Evolutionary conservation across 2,797 vertebrate species (phyloP).

Genomic region (Atherinosoma microstoma): DNA sequence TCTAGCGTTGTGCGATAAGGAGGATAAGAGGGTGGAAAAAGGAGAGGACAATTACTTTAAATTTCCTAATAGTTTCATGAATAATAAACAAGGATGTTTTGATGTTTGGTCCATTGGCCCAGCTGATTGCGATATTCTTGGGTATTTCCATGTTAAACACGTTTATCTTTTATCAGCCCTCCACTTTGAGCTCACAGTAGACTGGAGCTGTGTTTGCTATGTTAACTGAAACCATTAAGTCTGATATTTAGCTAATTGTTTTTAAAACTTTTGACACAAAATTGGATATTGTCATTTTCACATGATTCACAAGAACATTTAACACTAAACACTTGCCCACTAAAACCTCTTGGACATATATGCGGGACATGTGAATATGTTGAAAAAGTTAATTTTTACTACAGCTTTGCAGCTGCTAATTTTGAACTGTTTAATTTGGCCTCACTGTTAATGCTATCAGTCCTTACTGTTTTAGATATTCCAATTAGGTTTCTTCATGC

Average conservation of each 20-base stretch:
- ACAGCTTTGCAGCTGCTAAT: neutral
- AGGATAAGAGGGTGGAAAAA: constrained; percentile 18
- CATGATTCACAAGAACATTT: neutral
- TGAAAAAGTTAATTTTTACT: neutral
- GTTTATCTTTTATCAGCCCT: neutral
- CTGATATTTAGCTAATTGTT: neutral
- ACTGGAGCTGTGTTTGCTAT: neutral
- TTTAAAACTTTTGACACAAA: neutral
- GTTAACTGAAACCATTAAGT: neutral
- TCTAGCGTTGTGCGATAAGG: constrained; percentile 24
- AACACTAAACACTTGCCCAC: neutral
- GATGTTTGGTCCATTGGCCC: neutral
- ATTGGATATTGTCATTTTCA: neutral
- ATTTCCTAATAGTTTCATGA: constrained; percentile 4
- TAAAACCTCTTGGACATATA: neutral
- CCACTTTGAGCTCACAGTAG: neutral
- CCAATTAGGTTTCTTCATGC: neutral
- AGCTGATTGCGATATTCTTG: neutral
- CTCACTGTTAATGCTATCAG: neutral
- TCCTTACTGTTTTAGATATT: constrained; percentile 2
- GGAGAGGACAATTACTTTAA: constrained; percentile 1
- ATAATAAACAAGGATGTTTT: constrained; percentile 7
- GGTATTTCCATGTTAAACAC: neutral
- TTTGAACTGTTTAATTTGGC: neutral
- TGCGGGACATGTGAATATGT: neutral